Conservation (phyloP, 2,888 invertebrate genomes). For the Elegia similella region DNA sequence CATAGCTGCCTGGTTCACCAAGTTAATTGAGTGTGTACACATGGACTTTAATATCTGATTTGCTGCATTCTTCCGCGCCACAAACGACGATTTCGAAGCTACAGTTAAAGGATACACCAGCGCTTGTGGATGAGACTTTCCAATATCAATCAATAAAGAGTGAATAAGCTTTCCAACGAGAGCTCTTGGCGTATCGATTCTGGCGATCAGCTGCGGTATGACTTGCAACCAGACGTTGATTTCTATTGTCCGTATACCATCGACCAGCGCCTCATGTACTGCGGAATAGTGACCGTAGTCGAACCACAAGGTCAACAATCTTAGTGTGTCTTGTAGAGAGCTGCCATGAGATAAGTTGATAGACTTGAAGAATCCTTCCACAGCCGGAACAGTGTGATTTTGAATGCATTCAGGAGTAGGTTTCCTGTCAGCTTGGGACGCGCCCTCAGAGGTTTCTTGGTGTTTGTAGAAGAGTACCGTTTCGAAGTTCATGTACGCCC, state of each 20-base stretch:
- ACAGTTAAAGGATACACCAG: conserved; percentile 98
- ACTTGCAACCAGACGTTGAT: conserved; percentile 99
- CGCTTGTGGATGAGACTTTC: conserved; percentile 98
- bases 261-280: conserved; percentile 95
- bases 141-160: conserved; percentile 96
- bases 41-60: conserved; percentile 97
- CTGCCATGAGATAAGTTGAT: conserved; percentile 95
- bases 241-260: conserved; percentile 95
- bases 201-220: conserved; percentile 98
- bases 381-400: conserved; percentile 94
- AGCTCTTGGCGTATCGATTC: conserved; percentile 96
- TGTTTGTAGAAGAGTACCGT: conserved; percentile 87
- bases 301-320: conserved; percentile 98
- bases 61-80: conserved; percentile 93
- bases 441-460: conserved; percentile 57
- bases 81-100: conserved; percentile 95
- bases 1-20: conserved; percentile 98
- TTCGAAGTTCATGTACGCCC: conserved; percentile 99
- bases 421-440: conserved; percentile 39
- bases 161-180: conserved; percentile 95
- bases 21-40: conserved; percentile 94
- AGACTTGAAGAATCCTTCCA: conserved; percentile 97
- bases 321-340: conserved; percentile 96
- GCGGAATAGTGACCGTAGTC: conserved; percentile 97
- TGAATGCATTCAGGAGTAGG: conserved; percentile 81